Conservation (phyloP, 2,113 vertebrate genomes). For the Thomomys bottae region DNA sequence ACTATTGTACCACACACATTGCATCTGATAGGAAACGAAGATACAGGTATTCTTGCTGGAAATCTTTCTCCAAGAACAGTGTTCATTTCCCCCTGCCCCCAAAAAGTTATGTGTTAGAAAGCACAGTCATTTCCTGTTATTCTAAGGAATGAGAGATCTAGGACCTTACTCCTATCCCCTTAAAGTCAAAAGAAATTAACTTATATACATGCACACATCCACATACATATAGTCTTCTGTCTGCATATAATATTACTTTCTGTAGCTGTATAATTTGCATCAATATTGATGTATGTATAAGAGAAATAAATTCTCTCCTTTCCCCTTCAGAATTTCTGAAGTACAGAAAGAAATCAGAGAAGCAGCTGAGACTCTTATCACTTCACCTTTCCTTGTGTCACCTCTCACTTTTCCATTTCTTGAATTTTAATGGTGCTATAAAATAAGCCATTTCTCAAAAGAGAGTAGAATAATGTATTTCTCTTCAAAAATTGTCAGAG, state of each 20-base stretch:
- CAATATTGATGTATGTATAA: background rate
- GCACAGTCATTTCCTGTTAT: background rate
- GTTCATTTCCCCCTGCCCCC: too few species aligned
- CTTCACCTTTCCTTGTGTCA: constrained; percentile 44
- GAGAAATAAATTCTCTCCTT: constrained; percentile 6
- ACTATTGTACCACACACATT: background rate
- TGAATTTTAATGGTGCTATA: constrained; percentile 58
- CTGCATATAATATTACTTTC: background rate
- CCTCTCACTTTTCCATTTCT: constrained; percentile 54
- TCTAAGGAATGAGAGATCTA: background rate
- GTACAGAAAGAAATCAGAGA: constrained; percentile 41
- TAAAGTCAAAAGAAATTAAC: background rate
- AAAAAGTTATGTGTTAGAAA: background rate
- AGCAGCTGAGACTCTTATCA: constrained; percentile 23
- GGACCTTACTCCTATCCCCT: background rate
- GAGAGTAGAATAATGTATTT: constrained; percentile 4
- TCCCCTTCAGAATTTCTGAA: background rate
- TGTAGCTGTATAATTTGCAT: background rate
- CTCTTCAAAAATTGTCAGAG: constrained; percentile 16
- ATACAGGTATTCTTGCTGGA: background rate
- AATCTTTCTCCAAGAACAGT: background rate
- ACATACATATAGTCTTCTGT: background rate
- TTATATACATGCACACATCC: background rate
- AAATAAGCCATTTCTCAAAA: constrained; percentile 48
- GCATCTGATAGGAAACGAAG: background rate